Percentiles rank a stretch among this genome's conserved stretches.
Conservation (phyloP, 2,113 vertebrate genomes). For the Hyla sarda region DNA sequence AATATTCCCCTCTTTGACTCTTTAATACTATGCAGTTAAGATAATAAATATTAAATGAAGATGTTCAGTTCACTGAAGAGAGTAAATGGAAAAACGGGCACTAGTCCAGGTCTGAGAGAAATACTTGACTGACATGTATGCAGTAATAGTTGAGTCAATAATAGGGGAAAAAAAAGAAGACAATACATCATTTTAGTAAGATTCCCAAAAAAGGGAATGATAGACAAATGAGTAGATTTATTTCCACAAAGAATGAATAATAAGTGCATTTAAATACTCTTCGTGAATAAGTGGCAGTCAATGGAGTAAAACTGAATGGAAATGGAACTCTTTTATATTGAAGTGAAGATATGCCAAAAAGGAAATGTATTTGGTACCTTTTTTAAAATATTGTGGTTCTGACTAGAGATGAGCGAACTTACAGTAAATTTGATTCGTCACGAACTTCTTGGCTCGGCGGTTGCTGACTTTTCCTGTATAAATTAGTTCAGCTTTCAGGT, state of each 20-base stretch:
- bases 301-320: background rate
- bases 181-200: constrained; percentile 27
- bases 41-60: background rate
- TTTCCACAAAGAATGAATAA: constrained; percentile 19
- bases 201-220: background rate
- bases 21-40: background rate
- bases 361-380: too few relatives aligned
- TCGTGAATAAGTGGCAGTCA: constrained; percentile 38
- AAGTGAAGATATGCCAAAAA: too few relatives aligned
- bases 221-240: constrained; percentile 33
- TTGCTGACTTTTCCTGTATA: too few relatives aligned
- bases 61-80: background rate
- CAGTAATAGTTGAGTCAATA: background rate
- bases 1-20: background rate
- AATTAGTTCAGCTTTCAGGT: too few relatives aligned
- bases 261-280: constrained; percentile 8
- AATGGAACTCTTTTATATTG: too few relatives aligned
- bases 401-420: too few relatives aligned
- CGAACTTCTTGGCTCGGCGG: too few relatives aligned
- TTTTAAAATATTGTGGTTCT: too few relatives aligned
- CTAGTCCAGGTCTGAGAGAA: background rate
- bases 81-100: constrained; percentile 10
- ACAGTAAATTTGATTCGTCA: too few relatives aligned
- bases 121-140: constrained; percentile 21
- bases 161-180: constrained; percentile 17